Base-by-base conservation (phyloP, 1,140 invertebrate species). In the Drosophila auraria region DNA sequence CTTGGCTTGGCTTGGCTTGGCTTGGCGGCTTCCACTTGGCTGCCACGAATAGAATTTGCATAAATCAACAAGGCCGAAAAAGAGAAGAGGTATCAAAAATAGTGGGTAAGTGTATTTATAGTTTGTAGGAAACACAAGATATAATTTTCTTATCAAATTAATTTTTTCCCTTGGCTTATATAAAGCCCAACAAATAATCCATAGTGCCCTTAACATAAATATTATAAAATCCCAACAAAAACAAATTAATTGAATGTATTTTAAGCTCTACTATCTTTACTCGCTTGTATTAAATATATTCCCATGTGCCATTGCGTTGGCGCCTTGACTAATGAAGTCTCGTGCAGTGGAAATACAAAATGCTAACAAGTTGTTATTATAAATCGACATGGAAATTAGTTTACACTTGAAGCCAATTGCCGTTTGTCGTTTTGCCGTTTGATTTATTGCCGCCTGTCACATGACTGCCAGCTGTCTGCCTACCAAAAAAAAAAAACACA, bases 361-460 rank as follows among this genome's bases (percentile, higher is more conserved):
- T 90, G 86, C 86, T 90, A 90, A 90, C 86, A 90, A 90, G 82
- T 90, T 90, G 86, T 90, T 90, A 89, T 90, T 90, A 90, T 90
- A 90, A 90, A 90, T 90, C 86, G 86, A 90, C 86, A 90, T 90
- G 86, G 86, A 90, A 90, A 90, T 90, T 90, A 90, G 86, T 86
- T 90, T 91, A 84, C 86, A 90, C 86, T 90, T 91, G 82, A 86
- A 90, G 83, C 84, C 78, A 83, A 84, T 89, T 89, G 86, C 87
- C 76, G 76, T 89, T 87, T 90, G 86, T 73, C 81, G 84, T 81
- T 89, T 57, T 83, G 82, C 87, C 75, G 72, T 89, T 89, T 90
- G 86, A 90, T 90, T 90, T 90, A 90, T 90, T 86, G 82, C 86
- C 87, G 87, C 82, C 86, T 90, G 86, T 90, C 86, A 81, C 72